A percentile compares a stretch with the other conserved stretches of the same genome.
phyloP scores from a whole-genome alignment of 2,888 invertebrate species.

The Acanthococcus lagerstroemiae region DNA sequence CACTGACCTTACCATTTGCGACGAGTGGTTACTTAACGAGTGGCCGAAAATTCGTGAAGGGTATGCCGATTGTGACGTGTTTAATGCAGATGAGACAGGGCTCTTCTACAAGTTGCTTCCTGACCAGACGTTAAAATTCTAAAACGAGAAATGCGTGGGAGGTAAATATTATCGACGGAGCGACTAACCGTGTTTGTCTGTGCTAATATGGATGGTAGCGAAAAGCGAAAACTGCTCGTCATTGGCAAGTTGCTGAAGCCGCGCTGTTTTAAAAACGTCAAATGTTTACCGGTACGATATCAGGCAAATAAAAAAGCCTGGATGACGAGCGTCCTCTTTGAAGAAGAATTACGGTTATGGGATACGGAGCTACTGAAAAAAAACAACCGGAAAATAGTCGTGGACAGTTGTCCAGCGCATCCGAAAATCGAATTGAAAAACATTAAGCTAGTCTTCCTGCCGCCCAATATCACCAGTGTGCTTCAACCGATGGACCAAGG shows the following conservation, averaged over 20 bases:
- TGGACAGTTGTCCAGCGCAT: too few species aligned
- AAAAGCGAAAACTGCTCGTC: constrained; percentile 7
- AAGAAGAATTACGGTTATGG: constrained; percentile 3
- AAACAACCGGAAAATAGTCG: constrained; percentile 9
- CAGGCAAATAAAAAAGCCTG: constrained; percentile 11
- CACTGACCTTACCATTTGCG: constrained; percentile 27
- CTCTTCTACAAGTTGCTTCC: constrained; percentile 37
- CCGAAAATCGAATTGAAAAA: too few species aligned
- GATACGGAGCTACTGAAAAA: too few species aligned
- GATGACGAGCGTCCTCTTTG: constrained; percentile 24
- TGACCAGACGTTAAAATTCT: constrained; percentile 38
- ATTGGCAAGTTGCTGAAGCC: constrained; percentile 36
- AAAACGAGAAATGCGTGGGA: constrained; percentile 39
- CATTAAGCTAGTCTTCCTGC: constrained; percentile 20
- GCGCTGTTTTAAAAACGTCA: constrained; percentile 37
- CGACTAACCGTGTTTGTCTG: constrained; percentile 8
- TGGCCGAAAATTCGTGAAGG: constrained; percentile 34
- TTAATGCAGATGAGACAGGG: constrained; percentile 38
- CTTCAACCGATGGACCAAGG: constrained; percentile 11
- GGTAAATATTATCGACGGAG: too few species aligned
- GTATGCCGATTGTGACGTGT: constrained; percentile 36
- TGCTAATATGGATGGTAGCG: constrained; percentile 17
- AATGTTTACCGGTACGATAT: constrained; percentile 23
- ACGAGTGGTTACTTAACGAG: constrained; percentile 32
- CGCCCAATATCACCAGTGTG: constrained; percentile 9